A percentile compares a stretch with the other conserved stretches of the same genome.
Evolutionary conservation across 2,113 vertebrate genomes (phyloP).

Genomic region (Mesocricetus auratus): DNA sequence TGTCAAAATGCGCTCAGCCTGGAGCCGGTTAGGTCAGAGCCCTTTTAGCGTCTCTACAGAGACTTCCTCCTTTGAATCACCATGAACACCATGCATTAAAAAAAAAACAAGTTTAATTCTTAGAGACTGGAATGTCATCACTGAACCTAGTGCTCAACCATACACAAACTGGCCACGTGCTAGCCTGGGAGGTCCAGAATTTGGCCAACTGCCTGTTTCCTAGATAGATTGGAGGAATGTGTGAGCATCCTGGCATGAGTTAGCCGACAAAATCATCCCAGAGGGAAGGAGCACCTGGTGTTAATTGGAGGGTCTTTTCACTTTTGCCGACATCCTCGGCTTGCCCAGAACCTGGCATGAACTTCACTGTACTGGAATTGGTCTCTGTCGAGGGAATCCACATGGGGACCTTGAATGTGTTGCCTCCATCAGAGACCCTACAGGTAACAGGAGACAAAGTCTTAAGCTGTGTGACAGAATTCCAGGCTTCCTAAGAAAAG

Average conservation of each 20-base stretch:
- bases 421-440: not conserved
- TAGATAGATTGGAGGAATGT: not conserved
- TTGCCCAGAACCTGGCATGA: not conserved
- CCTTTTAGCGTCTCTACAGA: conserved; percentile 50
- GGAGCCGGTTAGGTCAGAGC: conserved; percentile 47
- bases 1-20: not conserved
- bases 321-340: not conserved
- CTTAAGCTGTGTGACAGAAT: not conserved
- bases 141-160: not conserved
- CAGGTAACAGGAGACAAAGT: not conserved
- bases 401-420: not conserved
- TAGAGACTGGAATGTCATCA: not conserved
- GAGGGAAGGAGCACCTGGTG: not conserved
- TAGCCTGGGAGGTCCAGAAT: not conserved
- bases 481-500: not conserved
- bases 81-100: not conserved
- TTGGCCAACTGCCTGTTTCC: not conserved
- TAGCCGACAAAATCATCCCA: not conserved
- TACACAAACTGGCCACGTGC: not conserved
- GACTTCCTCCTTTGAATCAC: conserved; percentile 20
- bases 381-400: not conserved
- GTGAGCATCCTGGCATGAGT: not conserved
- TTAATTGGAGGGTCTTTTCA: not conserved
- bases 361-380: not conserved
- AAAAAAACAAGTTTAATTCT: conserved; percentile 26